phyloP scores from a whole-genome alignment of 2,113 vertebrate genomes.

The Hyla sarda region DNA sequence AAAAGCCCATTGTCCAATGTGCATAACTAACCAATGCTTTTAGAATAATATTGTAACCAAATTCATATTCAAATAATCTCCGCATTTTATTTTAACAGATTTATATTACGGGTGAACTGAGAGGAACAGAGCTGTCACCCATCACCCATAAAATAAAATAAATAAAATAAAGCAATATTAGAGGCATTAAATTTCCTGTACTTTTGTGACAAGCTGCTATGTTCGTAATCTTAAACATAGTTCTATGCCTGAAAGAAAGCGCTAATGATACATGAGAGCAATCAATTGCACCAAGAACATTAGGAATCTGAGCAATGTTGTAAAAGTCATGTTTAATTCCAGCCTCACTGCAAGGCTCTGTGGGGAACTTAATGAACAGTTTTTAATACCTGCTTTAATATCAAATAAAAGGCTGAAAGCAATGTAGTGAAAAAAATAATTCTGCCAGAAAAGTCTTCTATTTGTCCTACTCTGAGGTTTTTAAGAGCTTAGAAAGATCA shows the following conservation, averaged over 20 bases:
- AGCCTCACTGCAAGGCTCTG: constrained; percentile 42
- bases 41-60: not conserved
- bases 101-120: constrained; percentile 4
- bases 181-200: not conserved
- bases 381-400: constrained; percentile 58
- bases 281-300: constrained; percentile 50
- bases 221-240: constrained; percentile 33
- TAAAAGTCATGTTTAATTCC: constrained; percentile 57
- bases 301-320: constrained; percentile 51
- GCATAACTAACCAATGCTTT: no score
- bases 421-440: constrained; percentile 40
- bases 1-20: not conserved
- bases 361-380: constrained; percentile 55
- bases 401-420: constrained; percentile 53
- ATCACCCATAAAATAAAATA: not conserved
- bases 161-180: not conserved
- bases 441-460: constrained; percentile 37
- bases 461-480: constrained; percentile 2
- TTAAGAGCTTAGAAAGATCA: not conserved
- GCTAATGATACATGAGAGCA: constrained; percentile 52
- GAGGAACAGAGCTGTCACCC: not conserved
- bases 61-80: not conserved
- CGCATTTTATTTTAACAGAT: not conserved
- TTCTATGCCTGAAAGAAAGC: constrained; percentile 48
- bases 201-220: constrained; percentile 13